phyloP scores from a whole-genome alignment of 2,888 invertebrate species.

The Chouioia cunea region DNA sequence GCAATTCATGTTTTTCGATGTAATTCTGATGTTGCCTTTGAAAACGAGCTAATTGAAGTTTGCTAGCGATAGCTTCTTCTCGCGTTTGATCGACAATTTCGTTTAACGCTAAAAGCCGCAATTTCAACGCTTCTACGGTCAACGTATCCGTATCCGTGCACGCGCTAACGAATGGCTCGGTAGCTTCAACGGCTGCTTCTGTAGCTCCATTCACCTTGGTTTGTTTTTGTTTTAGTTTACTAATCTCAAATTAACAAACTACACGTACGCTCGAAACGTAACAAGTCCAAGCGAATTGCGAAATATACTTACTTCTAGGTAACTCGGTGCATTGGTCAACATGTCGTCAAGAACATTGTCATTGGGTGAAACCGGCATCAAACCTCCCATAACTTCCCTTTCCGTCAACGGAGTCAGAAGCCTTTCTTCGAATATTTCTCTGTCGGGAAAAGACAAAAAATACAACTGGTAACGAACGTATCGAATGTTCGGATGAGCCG shows the following conservation, averaged over 20 bases:
- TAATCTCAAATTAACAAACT: conserved; percentile 14
- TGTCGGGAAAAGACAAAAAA: conserved; percentile 39
- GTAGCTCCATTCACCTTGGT: conserved; percentile 61
- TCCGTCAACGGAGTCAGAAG: conserved; percentile 64
- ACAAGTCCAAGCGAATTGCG: no score
- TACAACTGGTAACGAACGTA: background rate
- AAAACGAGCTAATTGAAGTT: conserved; percentile 62
- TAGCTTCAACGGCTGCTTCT: conserved; percentile 63
- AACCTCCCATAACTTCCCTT: conserved; percentile 60
- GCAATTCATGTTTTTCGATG: conserved; percentile 65
- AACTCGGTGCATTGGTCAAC: conserved; percentile 63
- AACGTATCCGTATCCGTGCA: conserved; percentile 56
- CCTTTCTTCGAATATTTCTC: conserved; percentile 57
- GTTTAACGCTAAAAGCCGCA: conserved; percentile 59
- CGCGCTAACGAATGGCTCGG: conserved; percentile 57
- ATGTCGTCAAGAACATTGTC: conserved; percentile 64
- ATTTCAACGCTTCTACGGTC: conserved; percentile 58
- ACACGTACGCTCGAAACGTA: no score
- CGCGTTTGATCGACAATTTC: conserved; percentile 64
- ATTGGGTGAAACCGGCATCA: conserved; percentile 65
- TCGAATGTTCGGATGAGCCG: conserved; percentile 1
- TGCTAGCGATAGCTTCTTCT: conserved; percentile 63
- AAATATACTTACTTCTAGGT: conserved; percentile 63
- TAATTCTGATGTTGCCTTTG: conserved; percentile 66
- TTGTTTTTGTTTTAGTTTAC: conserved; percentile 48